Base-by-base conservation (phyloP, 2,113 vertebrate genomes). In the Ploceus nigricollis region DNA sequence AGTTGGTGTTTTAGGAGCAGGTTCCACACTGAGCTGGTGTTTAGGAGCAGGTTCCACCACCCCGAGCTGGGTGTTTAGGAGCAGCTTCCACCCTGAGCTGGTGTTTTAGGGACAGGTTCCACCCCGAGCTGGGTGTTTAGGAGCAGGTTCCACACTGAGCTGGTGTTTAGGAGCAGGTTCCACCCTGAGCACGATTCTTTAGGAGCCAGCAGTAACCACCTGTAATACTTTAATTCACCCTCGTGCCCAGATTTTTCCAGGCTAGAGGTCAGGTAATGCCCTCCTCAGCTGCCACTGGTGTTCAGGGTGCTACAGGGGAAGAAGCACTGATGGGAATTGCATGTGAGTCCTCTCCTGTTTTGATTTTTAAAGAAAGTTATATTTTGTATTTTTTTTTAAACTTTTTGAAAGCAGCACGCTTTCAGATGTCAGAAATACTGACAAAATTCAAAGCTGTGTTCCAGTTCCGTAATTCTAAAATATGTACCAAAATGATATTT, bases 91-190 rank as follows among this genome's bases (percentile, higher is more conserved):
- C 13, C 2, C 4, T 0, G 3, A 44, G 28, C 30, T 3, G 51
- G 27, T 18, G 15, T 1, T 21, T 11, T 20, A 2, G 31, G 44
- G 11, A 15, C 11, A 5, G 35, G 11, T 42, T 23, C 17, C 28
- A 1, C 40, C 0, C 15, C 0, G 20, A 47, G 60, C 39, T 3
- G 4, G n/a, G 1, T 2, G 18, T 3, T 51, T 14, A 2, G 44
- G 56, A 1, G 7, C 16, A 11, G 44, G 7, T 19, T 61, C 35
- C 19, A 54, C 53, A 31, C 53, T 13, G 53, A 54, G 11, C 18
- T 20, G 27, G 2, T 2, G 24, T 4, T 27, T 13, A 4, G 56
- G 57, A 5, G 7, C 13, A 11, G 44, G 3, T 39, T 61, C 25
- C 54, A 56, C 13, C 5, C 28, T 1, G 57, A 37, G 16, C 57